A percentile compares a stretch with the other conserved stretches of the same genome.
Conservation (phyloP, 2,888 invertebrate species). For the Tiphia femorata region DNA sequence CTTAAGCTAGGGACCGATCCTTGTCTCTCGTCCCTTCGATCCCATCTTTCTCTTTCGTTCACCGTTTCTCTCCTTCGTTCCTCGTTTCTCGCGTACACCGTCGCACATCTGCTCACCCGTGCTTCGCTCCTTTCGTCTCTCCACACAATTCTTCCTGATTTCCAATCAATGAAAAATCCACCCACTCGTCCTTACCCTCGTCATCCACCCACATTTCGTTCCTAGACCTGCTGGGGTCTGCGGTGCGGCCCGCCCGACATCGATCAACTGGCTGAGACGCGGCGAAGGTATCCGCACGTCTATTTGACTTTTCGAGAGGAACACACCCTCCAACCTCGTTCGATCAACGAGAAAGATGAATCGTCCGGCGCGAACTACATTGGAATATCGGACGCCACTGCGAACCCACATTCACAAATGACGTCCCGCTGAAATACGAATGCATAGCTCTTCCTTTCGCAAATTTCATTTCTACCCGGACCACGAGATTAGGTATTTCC, state of each 20-base stretch:
- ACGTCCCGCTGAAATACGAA: no score
- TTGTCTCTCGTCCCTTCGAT: slow-evolving; percentile 2
- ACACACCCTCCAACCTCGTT: slow-evolving; percentile 28
- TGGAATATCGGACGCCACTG: no score
- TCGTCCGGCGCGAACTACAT: slow-evolving; percentile 12
- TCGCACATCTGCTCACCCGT: neutral
- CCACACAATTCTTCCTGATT: slow-evolving; percentile 32
- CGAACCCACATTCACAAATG: no score
- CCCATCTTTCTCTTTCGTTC: slow-evolving; percentile 15
- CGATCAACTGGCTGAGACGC: slow-evolving; percentile 31
- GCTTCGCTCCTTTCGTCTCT: slow-evolving; percentile 13
- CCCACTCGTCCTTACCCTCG: slow-evolving; percentile 52
- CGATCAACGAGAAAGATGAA: slow-evolving; percentile 17
- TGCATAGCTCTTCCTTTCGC: no score
- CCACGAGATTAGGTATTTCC: no score
- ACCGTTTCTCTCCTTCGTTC: slow-evolving; percentile 4
- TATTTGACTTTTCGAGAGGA: slow-evolving; percentile 25
- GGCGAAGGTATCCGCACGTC: slow-evolving; percentile 20
- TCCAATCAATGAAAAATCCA: slow-evolving; percentile 45
- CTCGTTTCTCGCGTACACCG: slow-evolving; percentile 1
- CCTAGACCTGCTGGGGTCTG: slow-evolving; percentile 30
- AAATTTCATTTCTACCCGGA: no score
- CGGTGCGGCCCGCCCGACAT: slow-evolving; percentile 29
- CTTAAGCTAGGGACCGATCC: no score
- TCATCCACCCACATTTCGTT: slow-evolving; percentile 51